A percentile compares a stretch with the other conserved stretches of the same genome.
These are phyloP conservation scores for Elanus axillaris DNA, from an alignment of 2,113 vertebrate genomes.

Conservation along the genomic window DNA sequence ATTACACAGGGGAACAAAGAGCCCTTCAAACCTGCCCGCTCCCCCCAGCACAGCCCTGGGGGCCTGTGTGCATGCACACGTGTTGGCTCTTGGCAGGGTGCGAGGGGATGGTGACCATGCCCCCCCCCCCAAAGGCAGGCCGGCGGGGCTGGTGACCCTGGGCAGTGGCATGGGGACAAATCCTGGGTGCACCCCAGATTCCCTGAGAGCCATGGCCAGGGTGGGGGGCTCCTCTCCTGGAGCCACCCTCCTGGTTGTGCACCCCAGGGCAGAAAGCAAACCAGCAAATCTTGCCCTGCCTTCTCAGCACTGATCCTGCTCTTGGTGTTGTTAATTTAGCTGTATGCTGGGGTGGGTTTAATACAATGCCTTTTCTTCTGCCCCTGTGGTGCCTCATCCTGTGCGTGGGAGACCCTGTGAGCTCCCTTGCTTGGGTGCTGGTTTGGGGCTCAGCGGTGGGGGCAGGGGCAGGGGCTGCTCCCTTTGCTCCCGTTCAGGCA, in stretches of 20 bases:
- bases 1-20: slow-evolving; percentile 59
- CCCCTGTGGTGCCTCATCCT: background rate
- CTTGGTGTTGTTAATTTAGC: background rate
- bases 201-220: background rate
- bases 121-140: background rate
- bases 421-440: background rate
- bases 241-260: background rate
- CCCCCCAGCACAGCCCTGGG: background rate
- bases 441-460: background rate
- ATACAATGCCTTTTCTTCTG: background rate
- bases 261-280: background rate
- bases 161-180: background rate
- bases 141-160: fast-evolving
- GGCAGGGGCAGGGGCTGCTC: background rate
- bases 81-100: fast-evolving
- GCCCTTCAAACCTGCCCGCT: slow-evolving; percentile 6
- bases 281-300: background rate
- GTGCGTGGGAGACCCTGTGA: background rate
- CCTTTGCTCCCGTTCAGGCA: slow-evolving; percentile 58
- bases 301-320: background rate
- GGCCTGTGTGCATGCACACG: background rate
- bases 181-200: background rate
- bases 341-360: background rate
- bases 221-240: fast-evolving
- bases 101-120: fast-evolving